These are phyloP conservation scores for Neotoxoptera formosana DNA, from an alignment of 1,140 invertebrate genomes.

Conservation along the genomic window DNA sequence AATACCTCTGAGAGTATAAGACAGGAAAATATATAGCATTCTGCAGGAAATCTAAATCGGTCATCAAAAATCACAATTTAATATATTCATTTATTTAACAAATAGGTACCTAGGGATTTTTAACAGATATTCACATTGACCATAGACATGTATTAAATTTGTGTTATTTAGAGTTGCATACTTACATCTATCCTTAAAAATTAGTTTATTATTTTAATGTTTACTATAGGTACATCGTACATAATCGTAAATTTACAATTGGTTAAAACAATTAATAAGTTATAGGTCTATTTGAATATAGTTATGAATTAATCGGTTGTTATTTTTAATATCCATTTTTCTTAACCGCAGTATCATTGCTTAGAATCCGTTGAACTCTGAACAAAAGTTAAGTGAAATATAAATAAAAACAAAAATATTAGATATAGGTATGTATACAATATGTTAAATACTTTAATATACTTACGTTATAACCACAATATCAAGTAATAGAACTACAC, in stretches of 20 bases:
- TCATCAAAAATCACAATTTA: too few relatives aligned
- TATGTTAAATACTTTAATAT: background rate
- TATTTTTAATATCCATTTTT: background rate
- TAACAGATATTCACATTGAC: too few relatives aligned
- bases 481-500: background rate
- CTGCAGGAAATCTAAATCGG: too few relatives aligned
- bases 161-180: background rate
- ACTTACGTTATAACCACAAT: background rate
- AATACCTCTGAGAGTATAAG: too few relatives aligned
- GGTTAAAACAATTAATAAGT: background rate
- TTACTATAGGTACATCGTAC: background rate
- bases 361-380: background rate
- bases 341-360: background rate
- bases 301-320: background rate
- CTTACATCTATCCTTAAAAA: background rate
- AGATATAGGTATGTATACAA: background rate
- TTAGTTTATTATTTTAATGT: background rate
- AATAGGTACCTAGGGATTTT: too few relatives aligned
- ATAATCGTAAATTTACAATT: background rate
- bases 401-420: background rate
- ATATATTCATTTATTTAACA: too few relatives aligned
- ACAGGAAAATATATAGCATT: too few relatives aligned
- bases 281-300: background rate
- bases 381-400: background rate
- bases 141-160: background rate